Conservation (phyloP, 2,888 invertebrate species). For the Oscheius myriophilus region DNA sequence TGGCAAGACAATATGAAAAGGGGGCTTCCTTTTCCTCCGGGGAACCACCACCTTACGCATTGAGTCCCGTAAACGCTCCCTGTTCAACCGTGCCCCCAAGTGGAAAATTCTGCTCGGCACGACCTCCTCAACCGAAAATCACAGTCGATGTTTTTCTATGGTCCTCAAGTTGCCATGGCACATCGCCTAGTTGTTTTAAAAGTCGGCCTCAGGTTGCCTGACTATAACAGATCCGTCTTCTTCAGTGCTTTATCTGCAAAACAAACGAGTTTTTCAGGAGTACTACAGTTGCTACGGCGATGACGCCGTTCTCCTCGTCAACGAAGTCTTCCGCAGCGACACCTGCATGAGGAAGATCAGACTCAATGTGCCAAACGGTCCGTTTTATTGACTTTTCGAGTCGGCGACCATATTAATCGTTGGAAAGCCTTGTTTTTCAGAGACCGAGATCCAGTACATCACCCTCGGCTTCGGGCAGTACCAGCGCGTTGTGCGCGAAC, state of each 20-base stretch:
- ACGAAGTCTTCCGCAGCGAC: slow-evolving; percentile 61
- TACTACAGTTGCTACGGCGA: slow-evolving; percentile 55
- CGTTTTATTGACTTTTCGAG: slow-evolving; percentile 8
- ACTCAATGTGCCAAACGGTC: slow-evolving; percentile 12
- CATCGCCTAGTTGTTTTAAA: too few relatives aligned
- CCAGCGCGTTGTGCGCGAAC: slow-evolving; percentile 51
- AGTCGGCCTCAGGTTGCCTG: too few relatives aligned
- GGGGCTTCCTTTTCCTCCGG: too few relatives aligned
- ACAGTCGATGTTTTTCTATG: too few relatives aligned
- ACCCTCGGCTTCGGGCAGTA: slow-evolving; percentile 55
- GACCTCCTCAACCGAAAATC: too few relatives aligned
- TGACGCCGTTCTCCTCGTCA: slow-evolving; percentile 60
- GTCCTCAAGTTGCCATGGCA: too few relatives aligned
- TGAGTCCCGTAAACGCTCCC: too few relatives aligned
- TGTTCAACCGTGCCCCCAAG: too few relatives aligned
- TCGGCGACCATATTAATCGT: slow-evolving; percentile 43
- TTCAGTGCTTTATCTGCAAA: not conserved
- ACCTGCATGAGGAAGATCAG: slow-evolving; percentile 50
- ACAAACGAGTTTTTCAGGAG: slow-evolving; percentile 51
- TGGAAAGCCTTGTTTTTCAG: slow-evolving; percentile 29
- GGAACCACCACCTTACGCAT: too few relatives aligned
- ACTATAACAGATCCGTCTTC: not conserved
- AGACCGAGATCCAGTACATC: slow-evolving; percentile 44
- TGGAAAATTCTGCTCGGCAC: too few relatives aligned
- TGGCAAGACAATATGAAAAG: too few relatives aligned